Conservation (phyloP, 2,113 vertebrate species). For the Istiophorus platypterus region DNA sequence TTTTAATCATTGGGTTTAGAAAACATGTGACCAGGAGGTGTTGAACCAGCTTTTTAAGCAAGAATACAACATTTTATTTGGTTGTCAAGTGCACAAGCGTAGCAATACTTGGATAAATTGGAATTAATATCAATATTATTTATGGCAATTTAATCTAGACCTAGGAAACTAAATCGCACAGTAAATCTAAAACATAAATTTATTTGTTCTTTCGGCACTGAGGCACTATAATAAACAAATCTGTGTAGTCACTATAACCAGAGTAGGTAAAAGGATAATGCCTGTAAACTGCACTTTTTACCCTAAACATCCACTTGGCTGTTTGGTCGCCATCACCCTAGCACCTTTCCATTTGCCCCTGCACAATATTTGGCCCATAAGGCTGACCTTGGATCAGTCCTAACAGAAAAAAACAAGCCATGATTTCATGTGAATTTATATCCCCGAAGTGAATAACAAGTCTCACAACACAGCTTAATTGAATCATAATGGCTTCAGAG, state of each 20-base stretch:
- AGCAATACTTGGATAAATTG: neutral
- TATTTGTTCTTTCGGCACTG: neutral
- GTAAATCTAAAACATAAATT: neutral
- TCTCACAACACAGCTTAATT: conserved; percentile 54
- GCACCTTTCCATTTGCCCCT: neutral
- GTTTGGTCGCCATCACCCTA: neutral
- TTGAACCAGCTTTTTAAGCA: neutral
- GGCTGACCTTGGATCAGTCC: neutral
- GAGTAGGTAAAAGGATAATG: neutral
- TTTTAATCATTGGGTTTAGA: neutral
- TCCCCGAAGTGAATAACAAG: conserved; percentile 28
- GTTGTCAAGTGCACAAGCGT: neutral
- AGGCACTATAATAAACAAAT: neutral
- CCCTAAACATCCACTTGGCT: neutral
- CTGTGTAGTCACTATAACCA: no score
- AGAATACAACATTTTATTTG: neutral
- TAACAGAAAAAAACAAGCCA: conserved; percentile 6
- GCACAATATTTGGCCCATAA: neutral
- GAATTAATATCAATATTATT: neutral
- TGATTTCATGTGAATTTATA: conserved; percentile 43
- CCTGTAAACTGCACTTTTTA: neutral
- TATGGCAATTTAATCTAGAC: neutral
- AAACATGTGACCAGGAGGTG: neutral
- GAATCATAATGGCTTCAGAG: conserved; percentile 62
- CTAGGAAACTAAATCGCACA: neutral